A percentile compares a stretch with the other conserved stretches of the same genome.
These are phyloP conservation scores for Drosophila mimica DNA, from an alignment of 2,888 invertebrate genomes.

Conservation along the genomic window DNA sequence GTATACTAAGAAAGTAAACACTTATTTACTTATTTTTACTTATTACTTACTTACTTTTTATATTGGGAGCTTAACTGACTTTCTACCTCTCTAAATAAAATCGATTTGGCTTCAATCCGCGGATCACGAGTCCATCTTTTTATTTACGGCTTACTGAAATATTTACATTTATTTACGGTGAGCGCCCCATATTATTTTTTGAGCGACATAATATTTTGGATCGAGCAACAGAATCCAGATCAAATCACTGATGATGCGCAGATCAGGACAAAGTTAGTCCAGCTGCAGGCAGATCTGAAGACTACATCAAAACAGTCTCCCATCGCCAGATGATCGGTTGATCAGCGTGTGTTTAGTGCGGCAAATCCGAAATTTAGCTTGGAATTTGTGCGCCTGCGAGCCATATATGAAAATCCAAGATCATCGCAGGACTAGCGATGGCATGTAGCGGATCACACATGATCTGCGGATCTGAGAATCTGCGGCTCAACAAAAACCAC, in stretches of 20 bases:
- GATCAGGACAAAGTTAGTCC: constrained; percentile 73
- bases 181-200: constrained; percentile 52
- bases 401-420: constrained; percentile 65
- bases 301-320: constrained; percentile 28
- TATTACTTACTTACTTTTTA: not conserved
- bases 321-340: constrained; percentile 44
- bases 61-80: not conserved
- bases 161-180: constrained; percentile 44
- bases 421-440: constrained; percentile 62
- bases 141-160: constrained; percentile 1
- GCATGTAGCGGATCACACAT: constrained; percentile 39
- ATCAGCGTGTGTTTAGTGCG: constrained; percentile 68
- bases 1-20: not conserved
- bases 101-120: not conserved
- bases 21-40: not conserved
- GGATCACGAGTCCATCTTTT: not conserved
- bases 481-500: constrained; percentile 44
- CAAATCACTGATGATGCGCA: constrained; percentile 19
- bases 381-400: constrained; percentile 69
- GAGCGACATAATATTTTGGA: constrained; percentile 69
- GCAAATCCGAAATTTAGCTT: constrained; percentile 74
- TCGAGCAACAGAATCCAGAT: constrained; percentile 53
- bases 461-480: constrained; percentile 30
- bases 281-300: constrained; percentile 22
- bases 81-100: not conserved